Base-by-base conservation (phyloP, 2,113 vertebrate genomes). In the Hyla sarda region DNA sequence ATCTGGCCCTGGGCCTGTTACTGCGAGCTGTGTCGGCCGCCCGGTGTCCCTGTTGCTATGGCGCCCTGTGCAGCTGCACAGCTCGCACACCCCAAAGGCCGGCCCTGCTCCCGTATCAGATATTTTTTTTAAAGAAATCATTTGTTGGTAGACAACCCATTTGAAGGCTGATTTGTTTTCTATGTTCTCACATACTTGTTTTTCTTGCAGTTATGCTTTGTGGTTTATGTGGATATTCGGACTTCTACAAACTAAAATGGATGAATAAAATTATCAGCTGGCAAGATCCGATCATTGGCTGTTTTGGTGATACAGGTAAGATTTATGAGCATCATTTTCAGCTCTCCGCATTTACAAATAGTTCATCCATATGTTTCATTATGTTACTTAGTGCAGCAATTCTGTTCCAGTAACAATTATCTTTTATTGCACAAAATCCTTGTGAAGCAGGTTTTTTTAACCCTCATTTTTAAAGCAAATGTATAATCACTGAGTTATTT, bases 241-340 rank as follows among this genome's bases (percentile, higher is more conserved):
- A 82, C 45, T 67, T 67, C 65, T 82, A 67, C 79, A 82, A 82
- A 67, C 41, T 48, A 67, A 14, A 62, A 82, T 82, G 79, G 79
- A 45, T 82, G 60, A 65, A 65, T 65, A 28, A 82, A 82, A 82
- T 82, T 28, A 82, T 82, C 79, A 82, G 79, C 41, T 82, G 79
- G 79, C 79, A 82, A 82, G n/a, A 67, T 19, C 58, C 79, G 6
- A 48, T 25, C 34, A 28, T 13, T 82, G 79, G 79, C n/a, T 82
- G 79, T 45, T 82, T 67, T 67, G 41, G 77, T 80, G 5, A 25
- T 30, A 67, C 28, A 82, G 58, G 60, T 82, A 48, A 81, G 56
- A 58, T 56, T 58, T 79, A 48, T 50, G 16, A 25, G 1, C 7
- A 19, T 30, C 45, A 76, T 41, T 76, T 50, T 76, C 47, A 17